These are phyloP conservation scores for Acanthoscelides obtectus DNA, from an alignment of 2,888 invertebrate genomes.

Conservation along the genomic window DNA sequence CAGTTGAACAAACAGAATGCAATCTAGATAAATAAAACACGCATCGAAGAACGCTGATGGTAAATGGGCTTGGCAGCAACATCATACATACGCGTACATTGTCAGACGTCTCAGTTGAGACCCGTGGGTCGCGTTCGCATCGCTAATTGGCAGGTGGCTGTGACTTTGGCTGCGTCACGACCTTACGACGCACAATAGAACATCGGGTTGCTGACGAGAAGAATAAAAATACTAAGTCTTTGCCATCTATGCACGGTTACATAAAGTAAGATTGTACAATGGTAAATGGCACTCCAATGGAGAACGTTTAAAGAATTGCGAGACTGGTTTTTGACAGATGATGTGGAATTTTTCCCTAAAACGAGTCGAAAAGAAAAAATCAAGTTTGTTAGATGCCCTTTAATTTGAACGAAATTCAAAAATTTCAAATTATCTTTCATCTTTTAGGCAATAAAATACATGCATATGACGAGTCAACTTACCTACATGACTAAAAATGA, in stretches of 20 bases:
- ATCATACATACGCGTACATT: background rate
- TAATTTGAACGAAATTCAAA: too few relatives aligned
- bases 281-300: too few relatives aligned
- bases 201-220: background rate
- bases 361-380: too few relatives aligned
- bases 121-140: background rate
- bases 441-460: too few relatives aligned
- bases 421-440: too few relatives aligned
- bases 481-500: too few relatives aligned
- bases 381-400: too few relatives aligned
- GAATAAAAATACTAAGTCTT: background rate
- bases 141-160: background rate
- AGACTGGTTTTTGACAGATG: too few relatives aligned
- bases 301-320: too few relatives aligned
- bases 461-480: too few relatives aligned
- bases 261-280: background rate
- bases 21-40: conserved; percentile 18
- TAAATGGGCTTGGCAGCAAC: conserved; percentile 15
- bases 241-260: background rate
- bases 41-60: conserved; percentile 7
- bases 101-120: background rate
- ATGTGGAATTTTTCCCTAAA: too few relatives aligned
- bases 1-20: conserved; percentile 16
- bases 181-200: background rate
- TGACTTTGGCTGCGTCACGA: background rate